A percentile compares a stretch with the other conserved stretches of the same genome.
Evolutionary conservation across 1,140 invertebrate species (phyloP).

Genomic region (Bombus consobrinus): DNA sequence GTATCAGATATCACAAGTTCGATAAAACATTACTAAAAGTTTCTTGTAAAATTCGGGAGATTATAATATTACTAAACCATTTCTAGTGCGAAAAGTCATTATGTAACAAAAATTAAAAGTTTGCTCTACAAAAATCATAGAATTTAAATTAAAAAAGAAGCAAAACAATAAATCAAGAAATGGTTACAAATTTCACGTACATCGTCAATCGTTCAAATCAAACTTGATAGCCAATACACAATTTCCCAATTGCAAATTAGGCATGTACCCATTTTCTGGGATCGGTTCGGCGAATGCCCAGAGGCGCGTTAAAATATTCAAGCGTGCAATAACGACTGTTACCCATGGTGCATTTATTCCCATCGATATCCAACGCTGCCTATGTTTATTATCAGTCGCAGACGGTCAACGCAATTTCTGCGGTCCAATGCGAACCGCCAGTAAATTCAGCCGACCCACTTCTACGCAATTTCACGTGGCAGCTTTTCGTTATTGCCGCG

Average conservation of each 20-base stretch:
- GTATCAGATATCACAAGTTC: no score
- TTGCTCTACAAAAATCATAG: background rate
- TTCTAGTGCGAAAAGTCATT: no score
- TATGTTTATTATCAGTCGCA: constrained; percentile 21
- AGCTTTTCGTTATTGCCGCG: constrained; percentile 28
- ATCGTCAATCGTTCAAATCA: background rate
- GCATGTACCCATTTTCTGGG: background rate
- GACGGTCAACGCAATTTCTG: constrained; percentile 9
- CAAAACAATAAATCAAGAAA: background rate
- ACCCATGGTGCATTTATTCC: background rate
- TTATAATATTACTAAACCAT: no score
- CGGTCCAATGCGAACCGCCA: constrained; percentile 1
- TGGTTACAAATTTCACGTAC: background rate
- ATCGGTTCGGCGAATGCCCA: background rate
- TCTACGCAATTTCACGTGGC: constrained; percentile 24
- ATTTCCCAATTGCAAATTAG: background rate
- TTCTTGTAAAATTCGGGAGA: no score
- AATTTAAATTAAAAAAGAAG: background rate
- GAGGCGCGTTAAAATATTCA: background rate
- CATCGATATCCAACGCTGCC: constrained; percentile 9
- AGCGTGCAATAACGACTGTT: background rate
- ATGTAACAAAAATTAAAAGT: no score
- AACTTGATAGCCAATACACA: no score
- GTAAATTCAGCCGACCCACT: constrained; percentile 40
- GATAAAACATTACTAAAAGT: no score